Evolutionary conservation across 2,113 vertebrate species (phyloP), one percentile per base, ranked within the genome.

Genomic region (Mellivora capensis): DNA sequence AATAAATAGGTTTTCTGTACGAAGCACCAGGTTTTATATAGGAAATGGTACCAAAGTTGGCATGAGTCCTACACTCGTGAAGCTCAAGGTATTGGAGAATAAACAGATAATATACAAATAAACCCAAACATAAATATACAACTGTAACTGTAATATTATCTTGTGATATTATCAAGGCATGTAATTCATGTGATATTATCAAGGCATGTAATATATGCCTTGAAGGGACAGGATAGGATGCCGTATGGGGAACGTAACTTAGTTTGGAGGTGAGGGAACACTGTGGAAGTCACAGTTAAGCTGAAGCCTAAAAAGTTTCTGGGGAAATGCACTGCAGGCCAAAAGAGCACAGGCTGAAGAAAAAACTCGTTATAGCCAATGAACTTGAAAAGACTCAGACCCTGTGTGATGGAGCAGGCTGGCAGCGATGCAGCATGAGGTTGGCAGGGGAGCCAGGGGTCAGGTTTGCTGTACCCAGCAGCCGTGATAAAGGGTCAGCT

Each of bases 51-150:
- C 31, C 61, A 52, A 37, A 39, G 10, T 2, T 6, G 11, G 23
- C 37, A 14, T 2, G 5, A n/a, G 17, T 49, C 7, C 49, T 62
- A 8, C 0, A 0, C 1, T 52, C 27, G 13, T 1, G 2, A 27
- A 39, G 11, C 5, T 57, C 27, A 39, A 23, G 20, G 27, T 59
- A 27, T 4, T 31, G 6, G 17, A 4, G 23, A 31, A 10, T 9
- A 72, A 25, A 83, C 4, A 85, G 86, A 77, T 0, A 79, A 49
- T 3, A 86, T 17, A 27, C 21, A 87, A 42, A n/a, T 52, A 49
- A 69, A 67, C 29, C 39, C 7, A 69, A 4, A 3, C 3, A 37
- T 1, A 59, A n/a, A 47, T 37, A 27, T 9, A 7, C 9, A 39
- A 29, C 25, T 61, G 18, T 18, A 49, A 71, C 13, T 47, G 7